phyloP scores from a whole-genome alignment of 2,888 invertebrate genomes.

The Agrypnus murinus region DNA sequence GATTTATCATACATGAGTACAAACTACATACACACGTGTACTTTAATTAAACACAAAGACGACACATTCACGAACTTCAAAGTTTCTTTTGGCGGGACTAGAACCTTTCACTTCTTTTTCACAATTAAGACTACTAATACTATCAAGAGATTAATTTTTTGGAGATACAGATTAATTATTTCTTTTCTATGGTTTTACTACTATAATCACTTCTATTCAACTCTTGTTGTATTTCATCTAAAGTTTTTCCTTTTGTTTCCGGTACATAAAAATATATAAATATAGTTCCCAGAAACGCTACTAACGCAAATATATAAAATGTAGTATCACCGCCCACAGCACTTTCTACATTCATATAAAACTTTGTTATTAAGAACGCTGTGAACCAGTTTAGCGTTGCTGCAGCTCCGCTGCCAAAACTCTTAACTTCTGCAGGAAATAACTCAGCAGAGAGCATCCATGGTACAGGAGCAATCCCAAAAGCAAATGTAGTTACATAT shows the following conservation, averaged over 20 bases:
- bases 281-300: constrained; percentile 78
- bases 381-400: constrained; percentile 89
- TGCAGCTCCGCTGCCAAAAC: constrained; percentile 84
- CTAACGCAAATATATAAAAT: constrained; percentile 83
- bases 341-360: constrained; percentile 76
- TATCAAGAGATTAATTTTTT: no score
- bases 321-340: constrained; percentile 77
- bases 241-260: constrained; percentile 81
- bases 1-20: no score
- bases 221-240: constrained; percentile 79
- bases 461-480: constrained; percentile 92
- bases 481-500: constrained; percentile 86
- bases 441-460: constrained; percentile 91
- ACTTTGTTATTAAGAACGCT: constrained; percentile 86
- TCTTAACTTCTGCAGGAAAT: constrained; percentile 86
- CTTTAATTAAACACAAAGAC: no score
- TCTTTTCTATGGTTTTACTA: background rate
- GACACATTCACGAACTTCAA: no score
- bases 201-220: constrained; percentile 62
- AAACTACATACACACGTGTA: no score
- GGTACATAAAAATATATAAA: constrained; percentile 82
- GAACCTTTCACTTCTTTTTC: no score
- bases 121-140: no score
- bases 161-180: no score
- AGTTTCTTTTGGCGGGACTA: no score